Evolutionary conservation across 2,888 invertebrate genomes (phyloP).

Genomic region (Rotaria macrura): DNA sequence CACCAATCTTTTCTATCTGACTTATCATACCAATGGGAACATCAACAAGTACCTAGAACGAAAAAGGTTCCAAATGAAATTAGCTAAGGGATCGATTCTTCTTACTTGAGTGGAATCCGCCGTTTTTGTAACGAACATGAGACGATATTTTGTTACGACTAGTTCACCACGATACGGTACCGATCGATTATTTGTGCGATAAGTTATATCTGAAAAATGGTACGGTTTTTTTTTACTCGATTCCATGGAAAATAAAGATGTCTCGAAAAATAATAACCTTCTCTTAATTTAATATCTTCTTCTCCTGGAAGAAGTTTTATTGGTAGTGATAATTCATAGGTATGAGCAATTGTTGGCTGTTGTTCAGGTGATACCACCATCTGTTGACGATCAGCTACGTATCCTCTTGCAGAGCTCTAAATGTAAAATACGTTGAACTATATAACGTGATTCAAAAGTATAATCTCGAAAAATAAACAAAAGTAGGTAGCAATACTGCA

Average conservation of each 20-base stretch:
- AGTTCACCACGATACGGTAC: background rate
- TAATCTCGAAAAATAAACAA: too few relatives aligned
- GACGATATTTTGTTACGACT: constrained; percentile 6
- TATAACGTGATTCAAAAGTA: background rate
- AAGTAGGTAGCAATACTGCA: too few relatives aligned
- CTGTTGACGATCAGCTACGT: background rate
- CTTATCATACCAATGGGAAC: constrained; percentile 30
- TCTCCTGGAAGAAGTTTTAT: background rate
- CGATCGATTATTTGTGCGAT: background rate
- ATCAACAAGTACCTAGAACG: constrained; percentile 16
- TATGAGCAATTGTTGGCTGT: background rate
- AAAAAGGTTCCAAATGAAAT: background rate
- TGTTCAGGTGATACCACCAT: background rate
- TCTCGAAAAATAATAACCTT: background rate
- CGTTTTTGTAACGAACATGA: background rate
- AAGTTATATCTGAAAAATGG: background rate
- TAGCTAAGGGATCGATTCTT: background rate
- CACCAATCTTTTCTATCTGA: constrained; percentile 32
- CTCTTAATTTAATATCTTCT: background rate
- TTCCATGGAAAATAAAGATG: background rate
- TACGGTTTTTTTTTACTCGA: background rate
- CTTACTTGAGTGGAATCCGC: background rate
- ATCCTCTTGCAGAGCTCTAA: background rate
- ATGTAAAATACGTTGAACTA: background rate
- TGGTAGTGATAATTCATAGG: background rate